Evolutionary conservation across 1,140 invertebrate genomes (phyloP), one percentile per base, ranked within the genome.

Genomic region (Mamestra configurata): DNA sequence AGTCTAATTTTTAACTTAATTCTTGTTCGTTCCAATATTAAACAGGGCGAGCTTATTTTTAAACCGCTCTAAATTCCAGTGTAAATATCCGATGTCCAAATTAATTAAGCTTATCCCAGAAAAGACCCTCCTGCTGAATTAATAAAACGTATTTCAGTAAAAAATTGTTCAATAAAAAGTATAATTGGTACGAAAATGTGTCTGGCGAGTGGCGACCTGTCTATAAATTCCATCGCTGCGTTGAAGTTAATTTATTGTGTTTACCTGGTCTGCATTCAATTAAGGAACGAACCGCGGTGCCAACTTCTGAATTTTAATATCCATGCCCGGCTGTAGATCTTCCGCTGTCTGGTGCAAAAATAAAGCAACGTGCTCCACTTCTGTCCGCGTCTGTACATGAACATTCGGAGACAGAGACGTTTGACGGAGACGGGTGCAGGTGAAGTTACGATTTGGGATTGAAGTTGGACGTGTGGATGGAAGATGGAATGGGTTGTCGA

Each of bases 281-380:
- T 72, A 79, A 31, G 40, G 22, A 35, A 35, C 24, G 66, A 59
- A 72, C 37, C 53, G 43, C 55, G 18, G 68, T 49, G 77, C 37
- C 40, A 79, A 72, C 77, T 73, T 64, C 53, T 73, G 77, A 79
- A 79, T 79, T 72, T 79, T 79, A 73, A 79, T 73, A 68, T 73
- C 11, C 24, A 43, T 37, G 37, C 11, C 40, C 35, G 40, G 46
- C 37, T 53, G 37, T 76, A 49, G 35, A 64, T 64, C 22, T 24
- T 51, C 22, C 27, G 57, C 31, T 76, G 20, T 49, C 40, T 64
- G 18, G 24, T 49, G 15, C 37, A 64, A 76, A 72, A 75, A 75
- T 75, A 61, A 43, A 75, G 46, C 49, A 57, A 24, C 13, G 27
- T 61, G 73, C n/a, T 64, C 73, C 55, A 61, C 8, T 64, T 76